Base-by-base conservation (phyloP, 2,888 invertebrate species). In the Nomada ferruginata region DNA sequence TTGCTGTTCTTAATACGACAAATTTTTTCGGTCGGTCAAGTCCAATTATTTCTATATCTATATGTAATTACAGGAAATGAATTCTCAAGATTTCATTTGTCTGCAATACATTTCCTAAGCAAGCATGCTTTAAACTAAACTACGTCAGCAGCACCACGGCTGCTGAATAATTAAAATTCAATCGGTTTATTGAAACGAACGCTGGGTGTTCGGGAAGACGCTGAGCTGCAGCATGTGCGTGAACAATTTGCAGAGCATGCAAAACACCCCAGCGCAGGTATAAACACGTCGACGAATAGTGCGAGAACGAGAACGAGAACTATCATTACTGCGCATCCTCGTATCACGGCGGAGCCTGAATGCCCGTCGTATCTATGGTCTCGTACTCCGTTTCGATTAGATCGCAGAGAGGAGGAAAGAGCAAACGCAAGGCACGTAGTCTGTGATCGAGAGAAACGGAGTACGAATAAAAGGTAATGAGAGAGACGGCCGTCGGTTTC, bases 141-240 rank as follows among this genome's bases (percentile, higher is more conserved):
- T 10, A 36, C 26, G 11, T 10, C 20, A 73, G 44, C 11, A 59
- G 42, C n/a, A 29, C 47, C 26, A 18, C 26, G 15, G 65, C 55
- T 42, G 76, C 65, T 76, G 76, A 73, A 57, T 66, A 76, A 82
- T 76, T 50, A 72, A 73, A 81, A 83, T 81, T 69, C 50, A 59
- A 76, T 57, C 47, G 18, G 53, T 20, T 7, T 20, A 11, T 42
- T 36, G 4, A 69, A 73, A 74, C 20, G 47, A 50, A 36, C 70
- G 29, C 9, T 15, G 18, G 13, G 18, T 18, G 23, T 26, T 29
- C 18, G 7, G 50, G 5, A 47, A 44, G 36, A 71, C 18, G 10
- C 59, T n/a, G 11, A 36, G 69, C n/a, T 42, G 50, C 18, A 18
- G 5, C 72, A 68, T 73, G 9, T 42, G n/a, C 61, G 66, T 36